These are phyloP conservation scores for Oegoconia quadripuncta DNA, from an alignment of 2,888 invertebrate genomes.

Conservation along the genomic window DNA sequence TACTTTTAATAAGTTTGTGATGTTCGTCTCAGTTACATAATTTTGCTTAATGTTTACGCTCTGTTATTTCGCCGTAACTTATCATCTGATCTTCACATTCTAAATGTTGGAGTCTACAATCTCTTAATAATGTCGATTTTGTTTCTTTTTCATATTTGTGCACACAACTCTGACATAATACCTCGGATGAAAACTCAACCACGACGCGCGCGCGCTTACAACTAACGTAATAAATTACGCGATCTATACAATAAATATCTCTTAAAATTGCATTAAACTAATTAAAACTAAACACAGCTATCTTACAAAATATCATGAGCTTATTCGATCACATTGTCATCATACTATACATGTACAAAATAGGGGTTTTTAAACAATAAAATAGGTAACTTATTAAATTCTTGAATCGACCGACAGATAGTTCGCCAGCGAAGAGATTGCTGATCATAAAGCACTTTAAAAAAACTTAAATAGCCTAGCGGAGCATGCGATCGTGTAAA, in stretches of 20 bases:
- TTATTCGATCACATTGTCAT: constrained; percentile 55
- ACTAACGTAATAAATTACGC: constrained; percentile 66
- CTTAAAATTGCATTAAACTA: constrained; percentile 45
- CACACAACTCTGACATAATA: constrained; percentile 74
- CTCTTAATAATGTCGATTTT: constrained; percentile 69
- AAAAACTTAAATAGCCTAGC: constrained; percentile 28
- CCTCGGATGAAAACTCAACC: constrained; percentile 62
- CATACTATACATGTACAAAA: constrained; percentile 22
- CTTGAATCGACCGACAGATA: neutral
- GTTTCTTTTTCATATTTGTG: constrained; percentile 66
- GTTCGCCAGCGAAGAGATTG: neutral
- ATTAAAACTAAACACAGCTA: constrained; percentile 50
- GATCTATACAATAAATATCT: constrained; percentile 52
- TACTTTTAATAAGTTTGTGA: constrained; percentile 6
- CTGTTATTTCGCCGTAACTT: constrained; percentile 31
- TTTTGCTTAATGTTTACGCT: constrained; percentile 21
- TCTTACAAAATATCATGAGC: constrained; percentile 51
- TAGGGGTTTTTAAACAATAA: neutral
- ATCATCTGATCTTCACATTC: constrained; percentile 20
- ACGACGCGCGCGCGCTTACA: constrained; percentile 46
- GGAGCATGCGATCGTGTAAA: constrained; percentile 51
- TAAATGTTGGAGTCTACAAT: constrained; percentile 55
- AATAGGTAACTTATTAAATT: constrained; percentile 8
- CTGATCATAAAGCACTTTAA: constrained; percentile 4
- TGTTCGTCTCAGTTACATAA: constrained; percentile 22